Percentiles rank a stretch among this genome's conserved stretches.
phyloP scores from a whole-genome alignment of 1,140 invertebrate species.

The Ceratina japonica region DNA sequence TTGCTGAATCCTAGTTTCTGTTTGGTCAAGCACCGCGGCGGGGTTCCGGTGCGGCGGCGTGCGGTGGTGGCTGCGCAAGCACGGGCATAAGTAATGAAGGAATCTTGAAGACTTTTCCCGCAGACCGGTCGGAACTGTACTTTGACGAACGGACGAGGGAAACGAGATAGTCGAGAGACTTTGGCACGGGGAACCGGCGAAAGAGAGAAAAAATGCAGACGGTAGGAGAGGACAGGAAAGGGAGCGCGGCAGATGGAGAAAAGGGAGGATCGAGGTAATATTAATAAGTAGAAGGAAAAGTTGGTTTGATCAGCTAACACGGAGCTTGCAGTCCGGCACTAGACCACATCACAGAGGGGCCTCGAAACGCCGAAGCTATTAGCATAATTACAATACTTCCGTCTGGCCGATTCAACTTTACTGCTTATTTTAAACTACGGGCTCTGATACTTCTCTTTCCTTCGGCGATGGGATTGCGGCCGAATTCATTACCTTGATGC shows the following conservation, averaged over 20 bases:
- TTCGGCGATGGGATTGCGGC: constrained; percentile 73
- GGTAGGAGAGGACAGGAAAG: constrained; percentile 71
- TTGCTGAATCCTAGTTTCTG: not conserved
- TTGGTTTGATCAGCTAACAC: constrained; percentile 75
- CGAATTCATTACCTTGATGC: constrained; percentile 77
- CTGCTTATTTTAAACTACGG: constrained; percentile 76
- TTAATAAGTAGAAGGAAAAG: constrained; percentile 70
- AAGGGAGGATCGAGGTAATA: constrained; percentile 67
- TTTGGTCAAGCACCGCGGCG: constrained; percentile 36
- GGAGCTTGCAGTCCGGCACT: constrained; percentile 67
- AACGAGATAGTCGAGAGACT: constrained; percentile 42
- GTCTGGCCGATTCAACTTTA: constrained; percentile 74
- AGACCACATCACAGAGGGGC: constrained; percentile 77
- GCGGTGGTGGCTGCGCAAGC: constrained; percentile 16
- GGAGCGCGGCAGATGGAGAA: constrained; percentile 48
- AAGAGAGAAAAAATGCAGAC: constrained; percentile 53
- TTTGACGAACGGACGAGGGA: constrained; percentile 50
- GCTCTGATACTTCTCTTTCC: constrained; percentile 63
- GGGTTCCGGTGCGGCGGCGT: not conserved
- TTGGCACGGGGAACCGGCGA: constrained; percentile 48
- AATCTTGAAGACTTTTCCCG: constrained; percentile 59
- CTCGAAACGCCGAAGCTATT: constrained; percentile 76
- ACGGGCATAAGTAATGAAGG: constrained; percentile 56
- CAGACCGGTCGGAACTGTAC: constrained; percentile 33
- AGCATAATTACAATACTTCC: constrained; percentile 80